phyloP scores from a whole-genome alignment of 2,113 vertebrate species.

The Scolopax mira region DNA sequence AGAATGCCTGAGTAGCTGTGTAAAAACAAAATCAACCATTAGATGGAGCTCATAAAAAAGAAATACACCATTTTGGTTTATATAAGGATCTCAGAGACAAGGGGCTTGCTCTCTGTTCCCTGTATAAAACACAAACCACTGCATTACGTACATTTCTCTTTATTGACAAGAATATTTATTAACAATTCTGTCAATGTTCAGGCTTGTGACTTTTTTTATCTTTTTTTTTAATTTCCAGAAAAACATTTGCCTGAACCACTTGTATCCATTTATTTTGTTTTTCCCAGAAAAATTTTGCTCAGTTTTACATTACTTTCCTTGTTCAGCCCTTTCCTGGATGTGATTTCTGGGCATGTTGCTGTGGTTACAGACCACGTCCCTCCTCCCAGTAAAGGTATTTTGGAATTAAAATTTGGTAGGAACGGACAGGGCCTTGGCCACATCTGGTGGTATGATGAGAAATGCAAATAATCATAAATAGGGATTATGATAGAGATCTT shows the following conservation, averaged over 20 bases:
- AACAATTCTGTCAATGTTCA: rapidly evolving
- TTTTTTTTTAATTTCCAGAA: too few relatives aligned
- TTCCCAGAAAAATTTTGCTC: not conserved
- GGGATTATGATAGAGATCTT: not conserved
- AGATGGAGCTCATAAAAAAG: constrained; percentile 75
- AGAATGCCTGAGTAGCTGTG: constrained; percentile 15
- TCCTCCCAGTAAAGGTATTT: not conserved
- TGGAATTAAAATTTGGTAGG: not conserved
- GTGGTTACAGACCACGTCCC: not conserved
- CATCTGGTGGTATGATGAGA: too few relatives aligned
- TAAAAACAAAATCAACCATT: constrained; percentile 52
- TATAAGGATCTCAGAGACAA: not conserved
- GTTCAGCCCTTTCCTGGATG: not conserved
- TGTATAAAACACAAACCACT: rapidly evolving
- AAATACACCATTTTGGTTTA: not conserved
- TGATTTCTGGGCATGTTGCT: not conserved
- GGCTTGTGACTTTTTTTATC: not conserved
- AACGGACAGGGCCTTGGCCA: not conserved
- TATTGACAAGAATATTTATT: too few relatives aligned
- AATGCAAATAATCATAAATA: not conserved
- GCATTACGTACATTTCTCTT: rapidly evolving
- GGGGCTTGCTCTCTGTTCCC: not conserved
- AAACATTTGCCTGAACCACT: not conserved
- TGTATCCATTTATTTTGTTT: not conserved
- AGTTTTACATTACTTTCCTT: not conserved